Evolutionary conservation across 1,140 invertebrate genomes (phyloP).

Genomic region (Lordiphosa stackelbergi): DNA sequence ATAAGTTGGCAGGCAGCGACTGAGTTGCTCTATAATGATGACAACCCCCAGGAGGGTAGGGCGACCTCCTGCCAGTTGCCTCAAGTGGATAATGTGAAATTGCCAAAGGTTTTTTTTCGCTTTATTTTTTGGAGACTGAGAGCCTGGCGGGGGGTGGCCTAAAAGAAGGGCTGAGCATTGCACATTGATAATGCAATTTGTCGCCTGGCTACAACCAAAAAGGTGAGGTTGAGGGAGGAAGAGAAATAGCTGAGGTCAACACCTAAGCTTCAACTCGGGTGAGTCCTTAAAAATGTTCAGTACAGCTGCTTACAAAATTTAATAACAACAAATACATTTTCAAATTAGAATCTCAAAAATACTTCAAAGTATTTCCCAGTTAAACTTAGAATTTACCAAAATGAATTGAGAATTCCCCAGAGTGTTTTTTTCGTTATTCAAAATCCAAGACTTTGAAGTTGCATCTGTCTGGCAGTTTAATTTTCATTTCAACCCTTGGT

Average conservation of each 20-base stretch:
- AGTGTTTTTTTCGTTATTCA: slow-evolving; percentile 12
- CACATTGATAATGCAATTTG: slow-evolving; percentile 43
- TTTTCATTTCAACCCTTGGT: slow-evolving; percentile 49
- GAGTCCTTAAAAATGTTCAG: too few relatives aligned
- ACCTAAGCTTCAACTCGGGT: too few relatives aligned
- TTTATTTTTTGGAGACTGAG: neutral
- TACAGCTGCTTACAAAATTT: neutral
- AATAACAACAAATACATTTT: neutral
- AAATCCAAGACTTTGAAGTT: slow-evolving; percentile 52
- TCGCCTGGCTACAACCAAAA: neutral
- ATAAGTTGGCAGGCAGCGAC: slow-evolving; percentile 38
- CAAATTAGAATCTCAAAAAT: slow-evolving; percentile 20
- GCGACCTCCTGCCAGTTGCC: slow-evolving; percentile 21
- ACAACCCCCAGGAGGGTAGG: slow-evolving; percentile 10
- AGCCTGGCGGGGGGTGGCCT: slow-evolving; percentile 12
- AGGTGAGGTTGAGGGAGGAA: too few relatives aligned
- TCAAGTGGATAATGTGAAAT: slow-evolving; percentile 51
- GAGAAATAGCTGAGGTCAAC: too few relatives aligned
- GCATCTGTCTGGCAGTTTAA: slow-evolving; percentile 37
- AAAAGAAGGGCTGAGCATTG: slow-evolving; percentile 4
- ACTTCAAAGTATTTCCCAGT: slow-evolving; percentile 36
- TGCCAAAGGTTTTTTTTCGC: slow-evolving; percentile 14
- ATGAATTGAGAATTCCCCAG: slow-evolving; percentile 24
- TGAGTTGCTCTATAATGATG: slow-evolving; percentile 41
- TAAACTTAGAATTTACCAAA: slow-evolving; percentile 45